A percentile compares a stretch with the other conserved stretches of the same genome.
Evolutionary conservation across 1,140 invertebrate genomes (phyloP).

Genomic region (Portunus trituberculatus): DNA sequence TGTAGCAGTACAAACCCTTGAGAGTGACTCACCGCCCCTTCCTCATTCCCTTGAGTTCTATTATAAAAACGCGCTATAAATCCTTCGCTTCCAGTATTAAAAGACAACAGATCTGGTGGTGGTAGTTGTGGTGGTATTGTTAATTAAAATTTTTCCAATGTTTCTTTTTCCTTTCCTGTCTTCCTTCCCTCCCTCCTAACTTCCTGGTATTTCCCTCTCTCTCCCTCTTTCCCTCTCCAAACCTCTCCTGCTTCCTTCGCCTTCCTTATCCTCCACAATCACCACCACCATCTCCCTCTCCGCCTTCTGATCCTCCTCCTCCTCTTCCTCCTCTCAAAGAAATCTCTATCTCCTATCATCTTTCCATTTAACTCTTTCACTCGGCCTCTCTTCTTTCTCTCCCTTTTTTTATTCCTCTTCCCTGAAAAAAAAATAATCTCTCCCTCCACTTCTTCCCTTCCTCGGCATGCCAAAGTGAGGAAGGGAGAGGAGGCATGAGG

Average conservation of each 20-base stretch:
- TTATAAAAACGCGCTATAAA: neutral
- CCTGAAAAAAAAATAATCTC: neutral
- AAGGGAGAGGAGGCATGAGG: too few relatives aligned
- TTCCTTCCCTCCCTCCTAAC: neutral
- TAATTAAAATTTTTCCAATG: neutral
- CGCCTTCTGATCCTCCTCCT: neutral
- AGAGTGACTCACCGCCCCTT: neutral
- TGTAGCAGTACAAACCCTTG: neutral
- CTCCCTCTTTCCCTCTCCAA: neutral
- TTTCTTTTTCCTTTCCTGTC: neutral
- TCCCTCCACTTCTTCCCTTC: neutral
- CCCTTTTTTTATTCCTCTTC: neutral
- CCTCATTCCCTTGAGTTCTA: neutral
- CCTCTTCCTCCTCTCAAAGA: constrained; percentile 9
- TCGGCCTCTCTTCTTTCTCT: neutral
- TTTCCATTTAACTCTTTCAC: neutral
- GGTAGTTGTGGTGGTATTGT: neutral
- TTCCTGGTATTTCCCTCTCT: neutral
- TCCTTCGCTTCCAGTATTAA: too few relatives aligned
- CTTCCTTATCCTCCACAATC: neutral
- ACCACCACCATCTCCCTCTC: neutral
- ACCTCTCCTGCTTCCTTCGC: neutral
- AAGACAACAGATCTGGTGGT: neutral
- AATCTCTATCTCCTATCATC: neutral
- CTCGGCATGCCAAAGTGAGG: too few relatives aligned